Conservation (phyloP, 2,797 vertebrate genomes). For the Anabacerthia variegaticeps region DNA sequence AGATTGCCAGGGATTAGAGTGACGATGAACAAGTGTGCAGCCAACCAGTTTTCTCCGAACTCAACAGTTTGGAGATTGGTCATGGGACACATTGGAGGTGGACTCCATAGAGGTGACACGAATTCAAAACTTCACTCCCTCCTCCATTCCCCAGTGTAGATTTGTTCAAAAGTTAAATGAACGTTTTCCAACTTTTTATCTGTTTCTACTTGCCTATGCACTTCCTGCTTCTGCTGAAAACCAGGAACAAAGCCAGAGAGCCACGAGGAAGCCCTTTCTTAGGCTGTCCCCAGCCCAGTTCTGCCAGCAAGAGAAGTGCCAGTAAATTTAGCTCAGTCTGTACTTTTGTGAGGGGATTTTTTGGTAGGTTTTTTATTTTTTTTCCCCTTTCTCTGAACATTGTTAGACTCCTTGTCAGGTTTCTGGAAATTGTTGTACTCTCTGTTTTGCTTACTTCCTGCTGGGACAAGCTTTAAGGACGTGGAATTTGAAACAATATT, state of each 20-base stretch:
- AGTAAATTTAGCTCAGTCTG: slow-evolving; percentile 51
- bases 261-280: slow-evolving; percentile 53
- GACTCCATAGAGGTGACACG: fast-evolving
- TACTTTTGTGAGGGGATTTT: not conserved
- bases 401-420: not conserved
- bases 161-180: slow-evolving; percentile 27
- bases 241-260: slow-evolving; percentile 55
- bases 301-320: slow-evolving; percentile 44
- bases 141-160: not conserved
- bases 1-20: slow-evolving; percentile 52
- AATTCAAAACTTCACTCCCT: not conserved
- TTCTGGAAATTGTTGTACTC: not conserved
- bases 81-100: not conserved
- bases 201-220: not conserved
- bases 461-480: not conserved
- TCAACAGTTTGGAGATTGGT: not conserved
- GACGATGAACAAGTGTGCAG: slow-evolving; percentile 30
- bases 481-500: not conserved
- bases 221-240: slow-evolving; percentile 55
- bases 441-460: not conserved
- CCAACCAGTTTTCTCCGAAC: slow-evolving; percentile 9
- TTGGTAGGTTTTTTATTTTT: not conserved
- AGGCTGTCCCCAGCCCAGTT: not conserved
- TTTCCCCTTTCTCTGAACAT: not conserved
- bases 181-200: slow-evolving; percentile 1